Conservation (phyloP, 2,888 invertebrate genomes). For the Dione juno region DNA sequence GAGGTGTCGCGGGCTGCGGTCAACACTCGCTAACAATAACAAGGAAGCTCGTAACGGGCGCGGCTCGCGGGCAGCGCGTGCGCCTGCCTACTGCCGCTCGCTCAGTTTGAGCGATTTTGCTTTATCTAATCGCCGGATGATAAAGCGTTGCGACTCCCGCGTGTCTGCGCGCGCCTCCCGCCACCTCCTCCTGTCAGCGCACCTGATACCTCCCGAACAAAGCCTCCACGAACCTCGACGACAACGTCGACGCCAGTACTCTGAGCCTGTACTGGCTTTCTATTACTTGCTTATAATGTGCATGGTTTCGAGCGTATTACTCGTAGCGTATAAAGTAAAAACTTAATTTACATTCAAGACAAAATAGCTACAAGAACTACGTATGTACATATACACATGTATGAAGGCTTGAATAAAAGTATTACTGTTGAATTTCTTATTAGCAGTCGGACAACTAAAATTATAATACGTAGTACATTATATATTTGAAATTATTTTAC, state of each 20-base stretch:
- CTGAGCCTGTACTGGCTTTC: not conserved
- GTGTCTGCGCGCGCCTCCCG: constrained; percentile 39
- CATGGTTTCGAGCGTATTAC: not conserved
- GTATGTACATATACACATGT: not conserved
- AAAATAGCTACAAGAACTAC: not conserved
- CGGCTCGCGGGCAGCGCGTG: constrained; percentile 53
- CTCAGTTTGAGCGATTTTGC: constrained; percentile 59
- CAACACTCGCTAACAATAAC: constrained; percentile 52
- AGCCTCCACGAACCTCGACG: not conserved
- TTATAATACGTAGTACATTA: not conserved
- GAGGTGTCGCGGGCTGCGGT: constrained; percentile 46
- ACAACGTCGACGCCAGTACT: not conserved
- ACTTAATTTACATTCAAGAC: not conserved
- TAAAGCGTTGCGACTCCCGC: constrained; percentile 51
- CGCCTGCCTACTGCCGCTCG: constrained; percentile 62
- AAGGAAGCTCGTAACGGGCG: constrained; percentile 48
- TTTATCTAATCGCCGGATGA: constrained; percentile 76
- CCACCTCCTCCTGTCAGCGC: not conserved
- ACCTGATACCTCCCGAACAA: not conserved
- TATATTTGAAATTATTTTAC: not conserved
- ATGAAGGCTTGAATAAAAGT: not conserved
- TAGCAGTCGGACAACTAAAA: not conserved
- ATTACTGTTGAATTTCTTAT: not conserved
- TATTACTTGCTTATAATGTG: not conserved
- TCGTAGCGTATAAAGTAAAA: not conserved